Evolutionary conservation across 2,113 vertebrate genomes (phyloP).

Genomic region (Bagarius yarrelli): DNA sequence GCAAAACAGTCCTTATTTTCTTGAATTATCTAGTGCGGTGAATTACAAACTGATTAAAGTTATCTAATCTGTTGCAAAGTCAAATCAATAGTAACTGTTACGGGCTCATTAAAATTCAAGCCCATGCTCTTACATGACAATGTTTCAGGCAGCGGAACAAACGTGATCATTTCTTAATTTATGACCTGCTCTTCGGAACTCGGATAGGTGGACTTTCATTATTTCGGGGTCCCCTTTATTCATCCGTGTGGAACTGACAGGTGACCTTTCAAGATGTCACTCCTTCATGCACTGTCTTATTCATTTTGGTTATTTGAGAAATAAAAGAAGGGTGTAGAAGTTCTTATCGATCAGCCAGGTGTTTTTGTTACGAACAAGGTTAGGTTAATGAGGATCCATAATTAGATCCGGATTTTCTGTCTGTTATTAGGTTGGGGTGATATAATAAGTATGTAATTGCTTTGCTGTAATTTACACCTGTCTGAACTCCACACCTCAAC

Average conservation of each 20-base stretch:
- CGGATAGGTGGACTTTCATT: conserved; percentile 42
- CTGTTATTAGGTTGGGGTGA: conserved; percentile 22
- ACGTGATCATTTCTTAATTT: conserved; percentile 46
- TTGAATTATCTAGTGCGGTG: background rate
- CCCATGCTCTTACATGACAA: conserved; percentile 32
- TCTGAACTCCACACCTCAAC: background rate
- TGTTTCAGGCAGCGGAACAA: conserved; percentile 45
- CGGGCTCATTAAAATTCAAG: conserved; percentile 48
- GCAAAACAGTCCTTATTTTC: background rate
- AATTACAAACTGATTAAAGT: conserved; percentile 14
- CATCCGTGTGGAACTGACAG: conserved; percentile 45
- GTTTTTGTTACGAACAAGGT: conserved; percentile 25
- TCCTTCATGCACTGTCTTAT: conserved; percentile 41
- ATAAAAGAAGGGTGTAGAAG: conserved; percentile 27
- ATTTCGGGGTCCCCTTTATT: conserved; percentile 43
- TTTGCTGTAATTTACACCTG: background rate
- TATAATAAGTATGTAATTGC: conserved; percentile 25
- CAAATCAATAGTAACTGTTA: conserved; percentile 39
- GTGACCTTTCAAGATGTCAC: conserved; percentile 48
- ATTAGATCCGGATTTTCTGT: conserved; percentile 20
- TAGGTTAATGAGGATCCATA: conserved; percentile 32
- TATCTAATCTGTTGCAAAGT: conserved; percentile 30
- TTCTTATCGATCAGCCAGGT: conserved; percentile 17
- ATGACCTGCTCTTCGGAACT: conserved; percentile 16
- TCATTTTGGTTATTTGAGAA: conserved; percentile 39